Evolutionary conservation across 1,140 invertebrate species (phyloP), one percentile per base, ranked within the genome.

Genomic region (Atta texana): DNA sequence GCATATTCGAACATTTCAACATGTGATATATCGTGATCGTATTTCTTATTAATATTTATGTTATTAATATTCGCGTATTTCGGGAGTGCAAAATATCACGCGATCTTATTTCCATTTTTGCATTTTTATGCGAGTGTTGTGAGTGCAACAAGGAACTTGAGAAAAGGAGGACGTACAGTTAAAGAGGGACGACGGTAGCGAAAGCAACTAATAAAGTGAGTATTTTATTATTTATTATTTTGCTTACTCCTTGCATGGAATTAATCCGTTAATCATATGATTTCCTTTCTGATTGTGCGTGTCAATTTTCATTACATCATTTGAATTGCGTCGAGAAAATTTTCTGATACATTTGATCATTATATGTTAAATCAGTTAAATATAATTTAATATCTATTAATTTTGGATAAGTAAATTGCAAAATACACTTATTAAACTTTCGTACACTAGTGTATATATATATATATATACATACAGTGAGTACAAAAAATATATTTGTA

Each of bases 141-240:
- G 10, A 44, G 18, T 39, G 31, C 18, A 66, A 66, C 18, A n/a
- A n/a, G 18, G 31, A 12, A n/a, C 14, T 8, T 3, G 31, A 39
- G 7, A 39, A 39, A 39, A 39, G n/a, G 55, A 39, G 31, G 64
- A 66, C 6, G 61, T 1, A 34, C 24, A 10, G 18, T 1, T 39
- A 39, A 5, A 16, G 8, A 39, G 64, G 8, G 63, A 66, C 63
- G 28, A 3, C 7, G 34, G 34, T 18, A 34, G 31, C 39, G 3
- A 66, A 18, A 44, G 39, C 31, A 66, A 12, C 64, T 10, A 34
- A 3, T 16, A 8, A 3, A 31, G 64, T 66, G 18, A 34, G 18
- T 64, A 31, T 34, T 66, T 66, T 21, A 39, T 66, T n/a, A 34
- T 64, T 34, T 64, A n/a, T 34, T 34, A 66, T 39, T 21, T 66